Evolutionary conservation across 2,797 vertebrate species (phyloP), one percentile per base, ranked within the genome.

Genomic region (Champsocephalus esox): DNA sequence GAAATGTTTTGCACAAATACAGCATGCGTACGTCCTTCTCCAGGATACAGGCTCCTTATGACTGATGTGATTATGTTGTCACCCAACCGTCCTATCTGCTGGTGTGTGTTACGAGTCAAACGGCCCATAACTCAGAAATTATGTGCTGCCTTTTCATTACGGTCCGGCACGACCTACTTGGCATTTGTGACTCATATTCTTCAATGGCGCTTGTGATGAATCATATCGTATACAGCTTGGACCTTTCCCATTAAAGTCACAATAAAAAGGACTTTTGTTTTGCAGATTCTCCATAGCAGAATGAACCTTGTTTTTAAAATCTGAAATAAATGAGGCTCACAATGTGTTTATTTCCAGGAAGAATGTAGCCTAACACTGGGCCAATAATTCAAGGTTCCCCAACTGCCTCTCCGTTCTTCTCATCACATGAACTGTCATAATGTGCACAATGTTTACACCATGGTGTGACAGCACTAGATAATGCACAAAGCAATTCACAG

Each of bases 1-100:
- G 24, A 82, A 85, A 82, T 28, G 38, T 71, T 69, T 43, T 57
- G 51, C 63, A 45, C 61, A 17, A 43, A 77, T 76, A 55, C 10
- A 16, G 70, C 69, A 69, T 14, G 49, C 34, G 28, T 24, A 44
- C 28, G 21, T 38, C 55, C 51, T 73, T 78, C 68, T 74, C 65
- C 68, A 73, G 52, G 34, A 38, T 46, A 71, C 66, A 73, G 38
- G 75, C 73, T 66, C 58, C 54, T 56, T 65, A 52, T 63, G 70
- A 84, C 56, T 43, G 59, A 81, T 82, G 65, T 52, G 72, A 83
- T 81, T 56, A 70, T 65, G 46, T 63, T 71, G 55, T 85, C 71
- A 74, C 52, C 55, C n/a, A 56, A 41, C 61, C 57, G 60, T 66
- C 16, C 66, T 68, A 46, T 70, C 66, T 58, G 57, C 60, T 45